phyloP scores from a whole-genome alignment of 2,113 vertebrate species.

The Nannospalax galili region DNA sequence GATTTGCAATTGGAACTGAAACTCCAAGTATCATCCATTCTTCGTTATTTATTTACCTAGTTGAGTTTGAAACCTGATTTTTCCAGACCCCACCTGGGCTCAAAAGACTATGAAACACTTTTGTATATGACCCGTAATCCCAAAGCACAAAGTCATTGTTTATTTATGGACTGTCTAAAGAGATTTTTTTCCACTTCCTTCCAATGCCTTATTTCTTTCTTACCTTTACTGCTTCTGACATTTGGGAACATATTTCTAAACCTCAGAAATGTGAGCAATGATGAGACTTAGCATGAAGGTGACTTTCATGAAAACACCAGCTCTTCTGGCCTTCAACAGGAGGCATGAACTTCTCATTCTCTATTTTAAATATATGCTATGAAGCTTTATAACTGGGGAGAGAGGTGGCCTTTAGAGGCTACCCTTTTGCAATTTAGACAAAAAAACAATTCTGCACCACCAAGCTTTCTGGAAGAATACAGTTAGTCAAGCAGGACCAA shows the following conservation, averaged over 20 bases:
- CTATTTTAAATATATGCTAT: neutral
- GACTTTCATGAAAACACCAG: conserved; percentile 52
- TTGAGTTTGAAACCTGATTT: conserved; percentile 39
- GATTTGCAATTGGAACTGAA: conserved; percentile 8
- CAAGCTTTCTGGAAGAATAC: neutral
- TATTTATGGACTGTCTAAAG: conserved; percentile 80
- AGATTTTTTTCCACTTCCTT: conserved; percentile 48
- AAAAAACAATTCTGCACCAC: neutral
- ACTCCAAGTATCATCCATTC: neutral
- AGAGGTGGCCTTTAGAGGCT: neutral
- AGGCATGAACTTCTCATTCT: neutral
- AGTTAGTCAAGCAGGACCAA: neutral
- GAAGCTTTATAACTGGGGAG: neutral
- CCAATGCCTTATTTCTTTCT: conserved; percentile 25
- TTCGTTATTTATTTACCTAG: conserved; percentile 60
- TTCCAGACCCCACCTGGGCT: conserved; percentile 55
- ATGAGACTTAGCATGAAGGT: conserved; percentile 67
- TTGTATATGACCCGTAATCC: conserved; percentile 62
- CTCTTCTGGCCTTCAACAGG: neutral
- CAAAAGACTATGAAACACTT: neutral
- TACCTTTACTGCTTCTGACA: conserved; percentile 22
- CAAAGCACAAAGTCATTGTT: conserved; percentile 73
- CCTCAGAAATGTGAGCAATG: conserved; percentile 46
- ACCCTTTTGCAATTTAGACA: neutral
- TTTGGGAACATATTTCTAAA: conserved; percentile 12